Percentiles rank a stretch among this genome's conserved stretches.
Evolutionary conservation across 2,797 vertebrate genomes (phyloP).

Genomic region (Arremon aurantiirostris): DNA sequence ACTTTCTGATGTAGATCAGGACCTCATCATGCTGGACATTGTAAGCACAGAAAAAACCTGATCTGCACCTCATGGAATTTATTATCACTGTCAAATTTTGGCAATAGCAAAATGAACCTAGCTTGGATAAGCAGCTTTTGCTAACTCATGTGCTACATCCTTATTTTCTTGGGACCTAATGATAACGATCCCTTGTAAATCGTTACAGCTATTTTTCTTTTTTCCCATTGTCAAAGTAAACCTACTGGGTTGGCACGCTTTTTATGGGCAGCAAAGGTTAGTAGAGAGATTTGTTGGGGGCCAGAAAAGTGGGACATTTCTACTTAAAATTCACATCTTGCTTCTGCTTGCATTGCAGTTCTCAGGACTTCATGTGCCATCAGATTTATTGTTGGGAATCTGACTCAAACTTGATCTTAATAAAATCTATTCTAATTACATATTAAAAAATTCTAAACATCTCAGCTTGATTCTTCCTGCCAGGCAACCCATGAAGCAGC

Average conservation of each 20-base stretch:
- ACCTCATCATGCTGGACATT: background rate
- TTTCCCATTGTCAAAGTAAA: background rate
- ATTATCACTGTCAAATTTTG: slow-evolving; percentile 5
- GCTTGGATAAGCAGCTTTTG: slow-evolving; percentile 34
- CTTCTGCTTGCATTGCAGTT: slow-evolving; percentile 45
- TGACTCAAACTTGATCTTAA: slow-evolving; percentile 30
- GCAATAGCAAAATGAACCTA: background rate
- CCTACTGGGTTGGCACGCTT: background rate
- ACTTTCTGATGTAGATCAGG: background rate
- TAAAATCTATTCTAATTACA: slow-evolving; percentile 49
- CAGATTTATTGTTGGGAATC: slow-evolving; percentile 50
- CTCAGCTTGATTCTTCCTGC: background rate
- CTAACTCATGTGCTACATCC: background rate
- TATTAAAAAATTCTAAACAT: background rate
- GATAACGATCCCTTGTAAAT: slow-evolving; percentile 10
- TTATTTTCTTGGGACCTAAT: slow-evolving; percentile 47
- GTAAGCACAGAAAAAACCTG: slow-evolving; percentile 3
- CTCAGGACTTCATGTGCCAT: slow-evolving; percentile 13
- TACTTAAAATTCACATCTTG: slow-evolving; percentile 50
- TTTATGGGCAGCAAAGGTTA: background rate
- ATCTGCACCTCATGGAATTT: background rate
- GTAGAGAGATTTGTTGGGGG: background rate
- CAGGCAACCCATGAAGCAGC: slow-evolving; percentile 24
- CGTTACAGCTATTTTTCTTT: slow-evolving; percentile 16
- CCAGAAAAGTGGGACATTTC: background rate